These are phyloP conservation scores for Phasia obesa DNA, from an alignment of 2,888 invertebrate species.

Conservation along the genomic window DNA sequence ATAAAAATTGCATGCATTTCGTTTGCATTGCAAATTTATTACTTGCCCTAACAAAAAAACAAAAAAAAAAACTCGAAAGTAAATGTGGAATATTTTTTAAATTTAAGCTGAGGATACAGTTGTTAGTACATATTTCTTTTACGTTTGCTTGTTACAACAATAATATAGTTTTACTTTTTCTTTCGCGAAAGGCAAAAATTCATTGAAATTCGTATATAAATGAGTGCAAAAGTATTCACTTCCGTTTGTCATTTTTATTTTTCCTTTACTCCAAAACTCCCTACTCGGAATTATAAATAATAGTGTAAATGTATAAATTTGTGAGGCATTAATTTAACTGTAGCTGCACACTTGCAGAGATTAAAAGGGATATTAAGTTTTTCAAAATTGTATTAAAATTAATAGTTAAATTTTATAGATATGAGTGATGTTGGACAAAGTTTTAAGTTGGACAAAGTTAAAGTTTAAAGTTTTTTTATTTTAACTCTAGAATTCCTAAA, in stretches of 20 bases:
- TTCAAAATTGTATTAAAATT: too few species aligned
- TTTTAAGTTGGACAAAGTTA: too few species aligned
- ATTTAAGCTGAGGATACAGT: not conserved
- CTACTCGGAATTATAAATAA: not conserved
- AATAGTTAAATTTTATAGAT: too few species aligned
- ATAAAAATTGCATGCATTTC: conserved; percentile 46
- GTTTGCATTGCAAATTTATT: conserved; percentile 53
- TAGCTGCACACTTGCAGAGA: not conserved
- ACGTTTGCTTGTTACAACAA: conserved; percentile 20
- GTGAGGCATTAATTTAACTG: conserved; percentile 38
- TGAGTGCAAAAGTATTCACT: conserved; percentile 64
- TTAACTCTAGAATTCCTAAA: too few species aligned
- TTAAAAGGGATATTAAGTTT: not conserved
- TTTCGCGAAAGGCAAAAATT: conserved; percentile 31
- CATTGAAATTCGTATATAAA: conserved; percentile 56
- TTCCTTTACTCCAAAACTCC: conserved; percentile 17
- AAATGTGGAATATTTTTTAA: conserved; percentile 1
- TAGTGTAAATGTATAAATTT: not conserved
- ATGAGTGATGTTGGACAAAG: not conserved
- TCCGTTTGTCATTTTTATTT: conserved; percentile 67
- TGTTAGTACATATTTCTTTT: conserved; percentile 23
- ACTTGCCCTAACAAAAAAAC: conserved; percentile 43
- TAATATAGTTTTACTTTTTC: conserved; percentile 14
- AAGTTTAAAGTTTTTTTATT: too few species aligned
- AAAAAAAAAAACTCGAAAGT: not conserved